Evolutionary conservation across 2,888 invertebrate genomes (phyloP), one percentile per base, ranked within the genome.

Genomic region (Drosophila antonietae): DNA sequence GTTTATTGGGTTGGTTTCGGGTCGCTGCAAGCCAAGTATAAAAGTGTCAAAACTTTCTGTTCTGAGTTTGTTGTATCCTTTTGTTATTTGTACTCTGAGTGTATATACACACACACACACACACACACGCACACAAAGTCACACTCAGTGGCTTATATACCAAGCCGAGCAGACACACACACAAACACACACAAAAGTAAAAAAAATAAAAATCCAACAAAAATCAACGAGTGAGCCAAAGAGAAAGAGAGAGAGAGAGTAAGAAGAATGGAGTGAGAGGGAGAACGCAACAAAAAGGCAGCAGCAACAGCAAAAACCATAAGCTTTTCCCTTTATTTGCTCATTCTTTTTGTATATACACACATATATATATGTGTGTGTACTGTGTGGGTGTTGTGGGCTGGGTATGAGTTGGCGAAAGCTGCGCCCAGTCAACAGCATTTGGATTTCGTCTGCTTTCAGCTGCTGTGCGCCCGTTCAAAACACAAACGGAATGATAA

Each of bases 401-500:
- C 4, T 14, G 52, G 9, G 55, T 31, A 28, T 28, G 41, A 23
- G 41, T 31, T 47, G 37, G 18, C 37, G 28, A 51, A 58, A 62
- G 73, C 47, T 59, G 60, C 44, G 46, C 43, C 47, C 61, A 47
- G 20, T 31, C 31, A 12, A 31, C 43, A n/a, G 31, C 49, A 35
- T 10, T 57, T 18, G 39, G 46, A 18, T 23, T 74, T 69, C 62
- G 68, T 76, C 47, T 80, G 67, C 65, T 51, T 66, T 20, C 61
- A 43, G 33, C 43, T 84, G 75, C 90, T 90, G 90, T 58, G 76
- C 77, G 84, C 90, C 90, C 78, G 90, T 78, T 90, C 76, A 88
- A 90, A 90, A 89, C 80, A 80, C 90, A 90, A 90, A 90, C 88
- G 90, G 90, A 90, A 90, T 90, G 90, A 90, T 90, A 90, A 90